Percentiles rank a stretch among this genome's conserved stretches.
Evolutionary conservation across 92 coral and sea anemone species (phyloP).

Genomic region (Metridium senile): DNA sequence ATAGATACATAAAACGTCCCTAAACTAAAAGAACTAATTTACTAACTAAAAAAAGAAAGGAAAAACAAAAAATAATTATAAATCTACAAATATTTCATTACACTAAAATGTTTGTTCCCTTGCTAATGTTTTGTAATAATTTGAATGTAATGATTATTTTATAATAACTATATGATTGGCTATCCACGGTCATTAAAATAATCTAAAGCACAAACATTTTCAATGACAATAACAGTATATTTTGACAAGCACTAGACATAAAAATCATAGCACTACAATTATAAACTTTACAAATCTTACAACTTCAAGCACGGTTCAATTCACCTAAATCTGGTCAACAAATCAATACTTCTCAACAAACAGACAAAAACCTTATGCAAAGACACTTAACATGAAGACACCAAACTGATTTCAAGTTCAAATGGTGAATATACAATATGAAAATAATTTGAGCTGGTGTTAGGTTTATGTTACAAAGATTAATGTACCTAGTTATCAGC

Average conservation of each 20-base stretch:
- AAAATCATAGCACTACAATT: not conserved
- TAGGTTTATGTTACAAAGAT: not conserved
- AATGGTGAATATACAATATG: not conserved
- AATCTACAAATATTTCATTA: not conserved
- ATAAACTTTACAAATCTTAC: not conserved
- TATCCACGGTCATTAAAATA: not conserved
- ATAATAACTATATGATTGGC: not conserved
- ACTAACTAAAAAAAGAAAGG: not conserved
- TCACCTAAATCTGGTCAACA: not conserved
- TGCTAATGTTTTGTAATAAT: not conserved
- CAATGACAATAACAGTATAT: not conserved
- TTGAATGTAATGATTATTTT: not conserved
- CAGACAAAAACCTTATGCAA: not conserved
- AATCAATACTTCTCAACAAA: not conserved
- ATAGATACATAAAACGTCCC: too few species aligned
- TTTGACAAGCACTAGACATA: not conserved
- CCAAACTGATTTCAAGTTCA: not conserved
- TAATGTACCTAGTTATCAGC: not conserved
- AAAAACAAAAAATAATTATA: not conserved
- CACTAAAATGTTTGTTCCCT: not conserved
- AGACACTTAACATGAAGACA: not conserved
- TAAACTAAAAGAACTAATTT: not conserved
- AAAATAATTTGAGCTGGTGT: not conserved
- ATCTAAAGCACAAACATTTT: constrained; percentile 4
- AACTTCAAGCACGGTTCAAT: not conserved